Conservation (phyloP, 2,888 invertebrate genomes). For the Synergus japonicus region DNA sequence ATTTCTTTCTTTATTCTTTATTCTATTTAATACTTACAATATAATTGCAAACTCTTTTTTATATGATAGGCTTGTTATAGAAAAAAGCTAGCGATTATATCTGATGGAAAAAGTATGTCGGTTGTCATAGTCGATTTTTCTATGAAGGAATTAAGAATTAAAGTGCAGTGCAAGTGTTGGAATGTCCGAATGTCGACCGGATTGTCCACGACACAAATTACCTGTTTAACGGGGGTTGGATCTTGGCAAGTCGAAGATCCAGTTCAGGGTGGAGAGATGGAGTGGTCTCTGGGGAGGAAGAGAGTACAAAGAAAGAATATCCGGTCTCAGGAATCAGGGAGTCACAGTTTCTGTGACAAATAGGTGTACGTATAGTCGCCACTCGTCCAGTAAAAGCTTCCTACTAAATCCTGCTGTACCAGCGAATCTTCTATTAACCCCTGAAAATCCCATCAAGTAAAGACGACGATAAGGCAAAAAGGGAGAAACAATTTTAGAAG, state of each 20-base stretch:
- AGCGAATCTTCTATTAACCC: slow-evolving; percentile 59
- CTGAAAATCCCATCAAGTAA: neutral
- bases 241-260: slow-evolving; percentile 48
- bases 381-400: slow-evolving; percentile 67
- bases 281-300: slow-evolving; percentile 69
- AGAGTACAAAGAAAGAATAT: slow-evolving; percentile 64
- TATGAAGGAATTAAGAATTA: neutral
- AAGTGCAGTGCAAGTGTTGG: slow-evolving; percentile 1
- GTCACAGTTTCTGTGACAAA: slow-evolving; percentile 66
- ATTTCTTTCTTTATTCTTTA: no score
- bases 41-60: no score
- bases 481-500: no score
- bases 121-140: neutral
- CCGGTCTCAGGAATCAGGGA: slow-evolving; percentile 58
- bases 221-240: slow-evolving; percentile 70
- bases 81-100: neutral
- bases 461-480: neutral
- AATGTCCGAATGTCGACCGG: slow-evolving; percentile 21
- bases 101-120: no score
- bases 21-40: no score
- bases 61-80: no score
- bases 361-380: slow-evolving; percentile 66
- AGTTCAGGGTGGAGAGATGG: slow-evolving; percentile 68
- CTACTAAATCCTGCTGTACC: slow-evolving; percentile 66
- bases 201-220: slow-evolving; percentile 72